Evolutionary conservation across 2,797 vertebrate genomes (phyloP), one percentile per base, ranked within the genome.

Genomic region (Sebastes taczanowskii): DNA sequence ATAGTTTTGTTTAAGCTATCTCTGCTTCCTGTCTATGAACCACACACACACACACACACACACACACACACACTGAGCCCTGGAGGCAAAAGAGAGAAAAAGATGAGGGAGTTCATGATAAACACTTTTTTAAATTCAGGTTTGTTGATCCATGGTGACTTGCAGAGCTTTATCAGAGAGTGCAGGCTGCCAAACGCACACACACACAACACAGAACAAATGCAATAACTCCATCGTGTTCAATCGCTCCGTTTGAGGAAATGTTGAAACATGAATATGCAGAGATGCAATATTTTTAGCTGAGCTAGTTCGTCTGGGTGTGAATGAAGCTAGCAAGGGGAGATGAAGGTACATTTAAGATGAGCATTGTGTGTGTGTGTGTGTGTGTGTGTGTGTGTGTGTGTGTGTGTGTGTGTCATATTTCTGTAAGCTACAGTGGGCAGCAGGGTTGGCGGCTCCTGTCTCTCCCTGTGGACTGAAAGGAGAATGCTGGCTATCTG

Each of bases 401-500:
- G 23, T 56, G 55, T 30, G 30, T 9, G 59, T 80, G 74, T 64
- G 71, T 52, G 46, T 82, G 86, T 86, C 88, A 86, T 85, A 70
- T 85, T 87, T 75, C 76, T 87, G 79, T 87, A 75, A 82, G 86
- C 86, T 78, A 66, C 84, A 84, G 81, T 86, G 82, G 83, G 81
- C 85, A 84, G 85, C 84, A 71, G 81, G 82, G 80, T 85, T 86
- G 84, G 85, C 80, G 75, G 81, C 82, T 91, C 74, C 76, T 59
- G 79, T 89, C 80, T 83, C 83, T 88, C 88, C 86, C 88, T 10
- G 78, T 77, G 79, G 93, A 87, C 82, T 79, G 73, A 81, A 80
- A 82, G 80, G 60, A 91, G 86, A 81, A 88, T 79, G 74, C 84
- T 79, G 86, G 77, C 85, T 89, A 84, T 91, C 93, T 81, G 79